A percentile compares a stretch with the other conserved stretches of the same genome.
Conservation (phyloP, 2,113 vertebrate species). For the Anoplopoma fimbria region DNA sequence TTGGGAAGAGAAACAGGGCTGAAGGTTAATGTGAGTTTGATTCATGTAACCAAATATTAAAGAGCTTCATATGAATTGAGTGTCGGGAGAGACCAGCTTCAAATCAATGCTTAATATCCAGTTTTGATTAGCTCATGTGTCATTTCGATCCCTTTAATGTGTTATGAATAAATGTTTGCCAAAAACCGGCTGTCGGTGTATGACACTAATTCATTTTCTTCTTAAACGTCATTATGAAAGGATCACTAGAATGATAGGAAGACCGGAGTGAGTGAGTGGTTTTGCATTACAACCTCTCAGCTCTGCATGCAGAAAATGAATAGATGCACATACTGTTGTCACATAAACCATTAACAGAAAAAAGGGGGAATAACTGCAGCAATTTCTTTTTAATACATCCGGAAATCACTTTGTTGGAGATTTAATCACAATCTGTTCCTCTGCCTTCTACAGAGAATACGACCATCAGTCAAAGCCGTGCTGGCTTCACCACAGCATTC, state of each 20-base stretch:
- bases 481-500: slow-evolving; percentile 55
- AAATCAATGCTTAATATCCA: slow-evolving; percentile 75
- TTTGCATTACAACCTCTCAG: slow-evolving; percentile 73
- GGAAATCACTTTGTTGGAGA: slow-evolving; percentile 71
- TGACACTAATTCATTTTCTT: slow-evolving; percentile 77
- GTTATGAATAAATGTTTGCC: slow-evolving; percentile 62
- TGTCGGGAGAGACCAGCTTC: slow-evolving; percentile 46
- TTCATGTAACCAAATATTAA: slow-evolving; percentile 62
- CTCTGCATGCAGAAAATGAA: slow-evolving; percentile 63
- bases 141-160: slow-evolving; percentile 72
- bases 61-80: slow-evolving; percentile 51
- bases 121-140: slow-evolving; percentile 76
- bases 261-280: slow-evolving; percentile 57
- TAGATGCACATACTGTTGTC: slow-evolving; percentile 58
- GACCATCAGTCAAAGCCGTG: slow-evolving; percentile 79
- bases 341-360: slow-evolving; percentile 57
- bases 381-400: slow-evolving; percentile 69
- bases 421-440: slow-evolving; percentile 82
- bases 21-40: slow-evolving; percentile 61
- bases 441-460: slow-evolving; percentile 75
- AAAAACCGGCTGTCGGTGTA: slow-evolving; percentile 76
- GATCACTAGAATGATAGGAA: slow-evolving; percentile 76
- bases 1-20: slow-evolving; percentile 42
- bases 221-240: slow-evolving; percentile 73
- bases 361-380: slow-evolving; percentile 59